phyloP scores from a whole-genome alignment of 2,113 vertebrate genomes.

The Tympanuchus pallidicinctus region DNA sequence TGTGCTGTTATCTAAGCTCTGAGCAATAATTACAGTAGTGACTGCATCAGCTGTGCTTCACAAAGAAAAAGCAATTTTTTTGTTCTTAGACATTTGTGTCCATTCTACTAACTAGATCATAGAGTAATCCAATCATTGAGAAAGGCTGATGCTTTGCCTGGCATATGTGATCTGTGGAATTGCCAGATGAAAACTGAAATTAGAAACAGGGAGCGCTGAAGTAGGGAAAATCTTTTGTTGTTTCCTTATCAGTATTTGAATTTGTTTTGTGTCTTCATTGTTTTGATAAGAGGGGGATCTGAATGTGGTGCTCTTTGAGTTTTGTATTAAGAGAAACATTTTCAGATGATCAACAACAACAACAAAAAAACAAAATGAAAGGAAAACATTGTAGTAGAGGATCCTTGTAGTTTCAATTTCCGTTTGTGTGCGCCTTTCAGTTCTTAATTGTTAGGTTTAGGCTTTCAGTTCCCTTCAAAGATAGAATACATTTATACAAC shows the following conservation, averaged over 20 bases:
- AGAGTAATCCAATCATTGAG: conserved; percentile 57
- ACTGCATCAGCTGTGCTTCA: conserved; percentile 22
- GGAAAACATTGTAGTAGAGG: background rate
- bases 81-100: conserved; percentile 48
- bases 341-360: background rate
- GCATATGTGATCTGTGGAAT: conserved; percentile 9
- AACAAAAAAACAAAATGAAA: rapidly evolving
- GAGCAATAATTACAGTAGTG: background rate
- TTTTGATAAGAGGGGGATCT: background rate
- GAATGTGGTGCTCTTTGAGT: rapidly evolving
- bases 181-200: conserved; percentile 41
- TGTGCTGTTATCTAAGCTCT: background rate
- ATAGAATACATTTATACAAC: background rate
- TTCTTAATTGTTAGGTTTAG: background rate
- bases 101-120: conserved; percentile 64
- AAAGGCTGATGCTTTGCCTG: conserved; percentile 47
- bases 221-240: conserved; percentile 8
- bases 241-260: background rate
- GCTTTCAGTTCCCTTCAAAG: background rate
- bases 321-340: background rate
- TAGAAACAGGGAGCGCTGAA: conserved; percentile 11
- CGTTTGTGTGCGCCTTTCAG: background rate
- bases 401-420: background rate
- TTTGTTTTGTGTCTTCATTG: background rate
- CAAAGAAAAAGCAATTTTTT: background rate